phyloP scores from a whole-genome alignment of 2,797 vertebrate genomes.

The Dromococcyx pavoninus region DNA sequence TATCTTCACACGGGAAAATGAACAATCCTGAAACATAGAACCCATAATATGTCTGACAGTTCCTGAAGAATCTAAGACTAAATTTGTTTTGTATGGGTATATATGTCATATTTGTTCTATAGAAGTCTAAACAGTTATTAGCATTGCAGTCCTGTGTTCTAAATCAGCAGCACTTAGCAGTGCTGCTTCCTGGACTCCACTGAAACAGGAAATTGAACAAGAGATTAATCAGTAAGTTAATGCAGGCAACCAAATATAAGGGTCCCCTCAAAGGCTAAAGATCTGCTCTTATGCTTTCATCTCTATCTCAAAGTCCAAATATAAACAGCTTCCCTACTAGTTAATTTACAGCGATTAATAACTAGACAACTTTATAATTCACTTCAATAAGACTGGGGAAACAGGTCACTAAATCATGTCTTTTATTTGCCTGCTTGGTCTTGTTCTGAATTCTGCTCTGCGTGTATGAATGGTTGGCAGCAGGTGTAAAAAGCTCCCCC shows the following conservation, averaged over 20 bases:
- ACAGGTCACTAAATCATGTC: not conserved
- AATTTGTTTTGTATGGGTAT: not conserved
- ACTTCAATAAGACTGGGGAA: not conserved
- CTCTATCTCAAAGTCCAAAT: not conserved
- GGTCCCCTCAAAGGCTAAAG: not conserved
- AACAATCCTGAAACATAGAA: fast-evolving
- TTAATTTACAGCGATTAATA: slow-evolving; percentile 1
- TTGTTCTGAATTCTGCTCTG: not conserved
- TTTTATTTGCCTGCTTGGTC: not conserved
- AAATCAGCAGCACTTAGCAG: not conserved
- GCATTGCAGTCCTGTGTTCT: not conserved
- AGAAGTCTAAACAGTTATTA: not conserved
- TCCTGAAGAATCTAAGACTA: not conserved
- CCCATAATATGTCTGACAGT: not conserved
- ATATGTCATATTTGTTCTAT: not conserved
- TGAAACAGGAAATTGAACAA: not conserved
- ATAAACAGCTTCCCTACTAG: not conserved
- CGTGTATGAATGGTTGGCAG: not conserved
- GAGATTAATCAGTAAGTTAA: not conserved
- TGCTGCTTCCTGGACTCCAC: not conserved
- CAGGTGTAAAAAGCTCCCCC: not conserved
- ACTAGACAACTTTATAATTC: not conserved
- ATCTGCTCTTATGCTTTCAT: not conserved
- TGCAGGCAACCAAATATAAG: not conserved
- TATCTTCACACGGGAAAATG: not conserved